Evolutionary conservation across 2,888 invertebrate genomes (phyloP).

Genomic region (Agrotis puta): DNA sequence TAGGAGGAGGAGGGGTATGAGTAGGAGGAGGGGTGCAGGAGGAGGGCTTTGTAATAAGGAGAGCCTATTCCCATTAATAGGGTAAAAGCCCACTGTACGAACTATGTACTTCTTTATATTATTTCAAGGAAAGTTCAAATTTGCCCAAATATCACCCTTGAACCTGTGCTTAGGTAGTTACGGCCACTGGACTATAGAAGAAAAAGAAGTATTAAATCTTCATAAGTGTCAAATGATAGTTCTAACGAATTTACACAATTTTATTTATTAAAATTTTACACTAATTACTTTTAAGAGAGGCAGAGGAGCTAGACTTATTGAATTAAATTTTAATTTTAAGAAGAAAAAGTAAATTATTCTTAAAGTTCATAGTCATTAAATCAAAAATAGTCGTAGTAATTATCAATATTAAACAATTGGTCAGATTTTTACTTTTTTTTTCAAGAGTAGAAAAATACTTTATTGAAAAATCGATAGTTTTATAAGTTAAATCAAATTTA

Average conservation of each 20-base stretch:
- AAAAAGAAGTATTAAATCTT: slow-evolving; percentile 29
- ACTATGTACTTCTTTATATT: neutral
- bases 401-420: slow-evolving; percentile 31
- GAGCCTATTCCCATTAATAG: neutral
- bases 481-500: neutral
- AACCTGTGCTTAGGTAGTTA: too few species aligned
- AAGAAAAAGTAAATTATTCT: neutral
- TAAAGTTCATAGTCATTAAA: neutral
- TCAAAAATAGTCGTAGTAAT: neutral
- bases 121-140: neutral
- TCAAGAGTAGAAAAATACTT: slow-evolving; percentile 42
- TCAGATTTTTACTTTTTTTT: slow-evolving; percentile 16
- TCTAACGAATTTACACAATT: slow-evolving; percentile 14
- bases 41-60: neutral
- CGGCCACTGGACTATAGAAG: neutral
- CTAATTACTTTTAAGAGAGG: slow-evolving; percentile 41
- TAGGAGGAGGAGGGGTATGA: too few species aligned
- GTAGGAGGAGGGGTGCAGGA: too few species aligned
- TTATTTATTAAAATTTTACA: slow-evolving; percentile 20
- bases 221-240: slow-evolving; percentile 40
- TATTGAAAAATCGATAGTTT: neutral
- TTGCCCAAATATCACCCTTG: neutral
- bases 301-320: slow-evolving; percentile 14
- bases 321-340: neutral
- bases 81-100: too few species aligned